phyloP scores from a whole-genome alignment of 2,888 invertebrate genomes.

The Ypsolopha sequella region DNA sequence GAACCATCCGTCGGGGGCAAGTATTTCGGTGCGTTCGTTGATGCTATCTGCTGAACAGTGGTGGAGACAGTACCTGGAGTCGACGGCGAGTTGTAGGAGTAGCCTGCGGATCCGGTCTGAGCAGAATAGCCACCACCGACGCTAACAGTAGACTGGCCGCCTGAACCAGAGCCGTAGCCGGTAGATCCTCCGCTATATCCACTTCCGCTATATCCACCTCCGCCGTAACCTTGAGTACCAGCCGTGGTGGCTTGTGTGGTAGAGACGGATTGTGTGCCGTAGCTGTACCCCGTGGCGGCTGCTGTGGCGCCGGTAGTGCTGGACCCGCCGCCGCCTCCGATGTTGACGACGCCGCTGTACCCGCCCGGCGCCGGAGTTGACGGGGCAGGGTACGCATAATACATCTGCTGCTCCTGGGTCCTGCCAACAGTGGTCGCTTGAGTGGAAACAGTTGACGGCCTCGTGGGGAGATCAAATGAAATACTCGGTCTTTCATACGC shows the following conservation, averaged over 20 bases:
- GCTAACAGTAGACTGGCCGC: neutral
- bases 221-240: neutral
- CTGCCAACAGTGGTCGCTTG: conserved; percentile 49
- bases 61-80: neutral
- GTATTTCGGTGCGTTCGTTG: conserved; percentile 48
- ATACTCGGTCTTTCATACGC: conserved; percentile 51
- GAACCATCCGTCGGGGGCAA: conserved; percentile 31
- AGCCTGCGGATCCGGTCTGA: conserved; percentile 11
- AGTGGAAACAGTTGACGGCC: conserved; percentile 30
- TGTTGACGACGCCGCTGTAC: conserved; percentile 21
- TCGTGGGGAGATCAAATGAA: conserved; percentile 48
- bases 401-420: conserved; percentile 52
- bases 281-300: conserved; percentile 12
- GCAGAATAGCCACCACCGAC: too few species aligned
- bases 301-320: conserved; percentile 9
- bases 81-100: conserved; percentile 12
- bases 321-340: conserved; percentile 20
- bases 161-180: neutral
- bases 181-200: conserved; percentile 1
- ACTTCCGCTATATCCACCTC: conserved; percentile 6
- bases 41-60: conserved; percentile 17
- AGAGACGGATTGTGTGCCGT: conserved; percentile 3
- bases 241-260: neutral
- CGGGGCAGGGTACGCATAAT: conserved; percentile 53
- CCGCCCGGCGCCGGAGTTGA: conserved; percentile 12